Conservation (phyloP, 2,797 vertebrate genomes). For the Chiloscyllium punctatum region DNA sequence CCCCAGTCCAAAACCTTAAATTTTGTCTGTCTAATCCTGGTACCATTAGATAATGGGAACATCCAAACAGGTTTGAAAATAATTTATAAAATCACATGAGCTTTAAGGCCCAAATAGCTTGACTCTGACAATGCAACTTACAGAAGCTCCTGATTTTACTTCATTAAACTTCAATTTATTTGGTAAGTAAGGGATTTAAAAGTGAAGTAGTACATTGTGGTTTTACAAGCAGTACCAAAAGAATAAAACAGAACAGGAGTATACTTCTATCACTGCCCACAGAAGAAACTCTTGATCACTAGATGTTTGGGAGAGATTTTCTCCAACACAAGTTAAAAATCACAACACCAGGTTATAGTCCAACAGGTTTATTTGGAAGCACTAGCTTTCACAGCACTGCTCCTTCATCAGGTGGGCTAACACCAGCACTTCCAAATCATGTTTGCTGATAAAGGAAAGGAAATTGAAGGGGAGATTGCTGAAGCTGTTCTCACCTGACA, state of each 20-base stretch:
- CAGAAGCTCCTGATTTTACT: not conserved
- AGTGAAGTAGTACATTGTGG: not conserved
- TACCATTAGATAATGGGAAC: too few species aligned
- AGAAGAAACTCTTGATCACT: not conserved
- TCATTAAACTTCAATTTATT: conserved; percentile 23
- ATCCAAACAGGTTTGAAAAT: not conserved
- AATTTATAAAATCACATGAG: too few species aligned
- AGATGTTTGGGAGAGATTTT: not conserved
- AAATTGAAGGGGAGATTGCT: not conserved
- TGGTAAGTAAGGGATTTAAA: conserved; percentile 6
- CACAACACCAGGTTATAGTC: too few species aligned
- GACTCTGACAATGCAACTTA: not conserved
- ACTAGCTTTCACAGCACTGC: too few species aligned
- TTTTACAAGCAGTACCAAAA: not conserved
- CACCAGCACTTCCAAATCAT: too few species aligned
- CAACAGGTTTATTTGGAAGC: too few species aligned
- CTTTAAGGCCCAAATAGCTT: not conserved
- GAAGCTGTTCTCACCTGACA: not conserved
- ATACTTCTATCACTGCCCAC: not conserved
- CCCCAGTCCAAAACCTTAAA: not conserved
- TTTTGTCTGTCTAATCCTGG: too few species aligned
- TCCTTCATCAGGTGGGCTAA: too few species aligned
- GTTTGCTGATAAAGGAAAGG: not conserved
- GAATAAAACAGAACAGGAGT: not conserved
- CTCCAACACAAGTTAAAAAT: not conserved